phyloP scores from a whole-genome alignment of 2,888 invertebrate species.

The Cinara cedri region DNA sequence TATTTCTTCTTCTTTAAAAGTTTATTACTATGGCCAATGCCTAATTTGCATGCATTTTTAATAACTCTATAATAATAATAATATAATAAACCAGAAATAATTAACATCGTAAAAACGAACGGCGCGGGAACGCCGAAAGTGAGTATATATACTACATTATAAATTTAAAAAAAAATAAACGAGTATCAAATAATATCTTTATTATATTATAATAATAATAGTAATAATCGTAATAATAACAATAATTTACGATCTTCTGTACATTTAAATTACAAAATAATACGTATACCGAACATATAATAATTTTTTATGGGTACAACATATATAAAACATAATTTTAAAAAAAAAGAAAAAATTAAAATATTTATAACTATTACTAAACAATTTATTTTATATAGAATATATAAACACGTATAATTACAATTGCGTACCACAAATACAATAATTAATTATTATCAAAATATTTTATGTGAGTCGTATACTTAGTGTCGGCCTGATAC shows the following conservation, averaged over 20 bases:
- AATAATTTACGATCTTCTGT: no score
- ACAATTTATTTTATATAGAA: neutral
- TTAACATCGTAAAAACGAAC: slow-evolving; percentile 2
- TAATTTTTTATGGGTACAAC: neutral
- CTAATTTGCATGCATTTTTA: neutral
- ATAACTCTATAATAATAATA: neutral
- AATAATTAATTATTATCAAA: no score
- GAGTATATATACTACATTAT: no score
- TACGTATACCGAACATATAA: neutral
- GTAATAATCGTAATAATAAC: neutral
- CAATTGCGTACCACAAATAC: no score
- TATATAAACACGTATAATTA: no score
- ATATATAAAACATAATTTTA: neutral
- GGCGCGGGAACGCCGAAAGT: neutral
- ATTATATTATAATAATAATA: neutral
- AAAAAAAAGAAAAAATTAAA: no score
- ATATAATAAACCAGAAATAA: neutral
- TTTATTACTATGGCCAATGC: neutral
- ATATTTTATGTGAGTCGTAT: no score
- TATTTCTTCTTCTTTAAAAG: slow-evolving; percentile 22
- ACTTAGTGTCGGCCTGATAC: no score
- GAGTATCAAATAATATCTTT: neutral
- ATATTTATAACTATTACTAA: neutral
- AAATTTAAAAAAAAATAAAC: neutral
- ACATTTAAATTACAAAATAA: slow-evolving; percentile 9